A percentile compares a stretch with the other conserved stretches of the same genome.
These are phyloP conservation scores for Drosophila formosana DNA, from an alignment of 2,888 invertebrate species.

Conservation along the genomic window DNA sequence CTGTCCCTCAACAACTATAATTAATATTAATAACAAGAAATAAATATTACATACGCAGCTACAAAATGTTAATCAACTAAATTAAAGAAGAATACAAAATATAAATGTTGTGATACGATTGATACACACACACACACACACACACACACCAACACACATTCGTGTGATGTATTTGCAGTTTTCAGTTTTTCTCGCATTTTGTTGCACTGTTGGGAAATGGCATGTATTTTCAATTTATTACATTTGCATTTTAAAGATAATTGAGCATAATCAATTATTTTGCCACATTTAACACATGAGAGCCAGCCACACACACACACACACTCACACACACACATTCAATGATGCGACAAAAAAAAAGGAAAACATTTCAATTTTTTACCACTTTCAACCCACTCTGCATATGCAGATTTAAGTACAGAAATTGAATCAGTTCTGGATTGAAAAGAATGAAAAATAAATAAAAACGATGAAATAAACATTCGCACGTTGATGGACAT, in stretches of 20 bases:
- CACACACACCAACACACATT: conserved; percentile 8
- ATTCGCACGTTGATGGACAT: conserved; percentile 34
- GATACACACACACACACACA: conserved; percentile 28
- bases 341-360: conserved; percentile 27
- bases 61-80: conserved; percentile 48
- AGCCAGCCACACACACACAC: conserved; percentile 10
- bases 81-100: conserved; percentile 48
- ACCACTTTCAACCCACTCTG: neutral
- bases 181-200: conserved; percentile 1
- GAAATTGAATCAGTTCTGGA: conserved; percentile 49
- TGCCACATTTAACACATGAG: conserved; percentile 73
- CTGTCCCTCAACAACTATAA: conserved; percentile 32
- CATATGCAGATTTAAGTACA: conserved; percentile 49
- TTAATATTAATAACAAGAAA: conserved; percentile 24
- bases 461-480: conserved; percentile 32
- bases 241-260: conserved; percentile 64
- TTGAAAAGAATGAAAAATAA: conserved; percentile 19
- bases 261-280: conserved; percentile 80
- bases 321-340: neutral
- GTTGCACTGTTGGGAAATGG: conserved; percentile 21
- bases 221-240: conserved; percentile 50
- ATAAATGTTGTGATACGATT: conserved; percentile 77
- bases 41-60: conserved; percentile 40
- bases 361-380: conserved; percentile 32
- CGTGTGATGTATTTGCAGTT: conserved; percentile 7